These are phyloP conservation scores for Habroteleia sp. DNA, from an alignment of 2,888 invertebrate species.

Conservation along the genomic window DNA sequence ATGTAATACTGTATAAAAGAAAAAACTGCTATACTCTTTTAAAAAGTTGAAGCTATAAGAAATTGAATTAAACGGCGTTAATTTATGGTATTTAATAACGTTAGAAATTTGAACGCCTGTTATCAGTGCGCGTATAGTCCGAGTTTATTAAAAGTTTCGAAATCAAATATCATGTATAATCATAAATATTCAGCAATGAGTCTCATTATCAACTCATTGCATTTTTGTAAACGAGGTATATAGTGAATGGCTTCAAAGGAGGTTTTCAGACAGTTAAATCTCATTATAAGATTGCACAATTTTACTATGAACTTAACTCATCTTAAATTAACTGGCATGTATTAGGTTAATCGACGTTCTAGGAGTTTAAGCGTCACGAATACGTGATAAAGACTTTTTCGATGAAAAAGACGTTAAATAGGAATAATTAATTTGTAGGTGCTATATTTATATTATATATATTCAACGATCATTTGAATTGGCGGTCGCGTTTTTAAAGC, in stretches of 20 bases:
- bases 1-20: no score
- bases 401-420: constrained; percentile 6
- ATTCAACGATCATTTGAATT: not conserved
- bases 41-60: no score
- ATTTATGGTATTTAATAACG: no score
- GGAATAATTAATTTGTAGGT: constrained; percentile 1
- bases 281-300: constrained; percentile 9
- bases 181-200: constrained; percentile 18
- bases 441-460: no score
- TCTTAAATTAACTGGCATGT: constrained; percentile 9
- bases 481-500: constrained; percentile 1
- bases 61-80: no score
- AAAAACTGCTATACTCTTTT: no score
- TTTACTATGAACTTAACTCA: constrained; percentile 14
- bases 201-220: constrained; percentile 11
- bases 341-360: no score
- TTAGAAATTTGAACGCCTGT: no score
- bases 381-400: constrained; percentile 3
- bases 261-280: constrained; percentile 15
- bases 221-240: constrained; percentile 8
- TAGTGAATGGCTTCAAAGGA: constrained; percentile 7
- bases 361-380: no score
- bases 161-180: constrained; percentile 2
- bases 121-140: no score
- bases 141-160: no score